These are phyloP conservation scores for Harlomillsia oculata DNA, from an alignment of 1,140 invertebrate species.

Conservation along the genomic window DNA sequence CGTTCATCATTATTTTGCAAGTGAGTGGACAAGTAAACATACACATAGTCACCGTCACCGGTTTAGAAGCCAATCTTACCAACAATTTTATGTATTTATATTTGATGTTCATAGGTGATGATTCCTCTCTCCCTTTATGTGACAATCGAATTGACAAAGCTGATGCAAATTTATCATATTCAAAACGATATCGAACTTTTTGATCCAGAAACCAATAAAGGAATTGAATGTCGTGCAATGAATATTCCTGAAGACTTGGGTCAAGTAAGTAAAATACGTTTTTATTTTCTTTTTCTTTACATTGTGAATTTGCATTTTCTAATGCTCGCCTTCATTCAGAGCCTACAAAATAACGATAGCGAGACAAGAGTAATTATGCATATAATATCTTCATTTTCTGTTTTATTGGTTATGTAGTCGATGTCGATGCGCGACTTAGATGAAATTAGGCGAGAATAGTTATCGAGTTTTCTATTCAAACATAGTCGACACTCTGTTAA, in stretches of 20 bases:
- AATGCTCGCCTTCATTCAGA: background rate
- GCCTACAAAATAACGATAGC: no score
- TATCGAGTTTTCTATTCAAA: no score
- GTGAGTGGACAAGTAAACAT: no score
- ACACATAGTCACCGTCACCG: no score
- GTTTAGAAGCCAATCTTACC: no score
- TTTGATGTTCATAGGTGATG: constrained; percentile 73
- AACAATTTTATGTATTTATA: no score
- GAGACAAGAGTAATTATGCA: no score
- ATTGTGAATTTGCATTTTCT: background rate
- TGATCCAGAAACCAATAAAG: constrained; percentile 68
- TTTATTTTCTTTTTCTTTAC: background rate
- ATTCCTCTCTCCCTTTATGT: constrained; percentile 95
- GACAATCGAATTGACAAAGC: constrained; percentile 91
- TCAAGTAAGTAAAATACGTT: constrained; percentile 49
- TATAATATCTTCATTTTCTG: no score
- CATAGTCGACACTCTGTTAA: no score
- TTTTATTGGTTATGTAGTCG: no score
- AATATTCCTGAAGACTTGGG: constrained; percentile 97
- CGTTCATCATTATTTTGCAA: constrained; percentile 89
- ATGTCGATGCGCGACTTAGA: no score
- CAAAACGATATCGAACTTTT: constrained; percentile 80
- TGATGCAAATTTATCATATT: constrained; percentile 92
- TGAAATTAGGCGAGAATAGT: no score
- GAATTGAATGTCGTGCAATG: constrained; percentile 85